These are phyloP conservation scores for Amblyraja radiata DNA, from an alignment of 2,797 vertebrate species.

Conservation along the genomic window DNA sequence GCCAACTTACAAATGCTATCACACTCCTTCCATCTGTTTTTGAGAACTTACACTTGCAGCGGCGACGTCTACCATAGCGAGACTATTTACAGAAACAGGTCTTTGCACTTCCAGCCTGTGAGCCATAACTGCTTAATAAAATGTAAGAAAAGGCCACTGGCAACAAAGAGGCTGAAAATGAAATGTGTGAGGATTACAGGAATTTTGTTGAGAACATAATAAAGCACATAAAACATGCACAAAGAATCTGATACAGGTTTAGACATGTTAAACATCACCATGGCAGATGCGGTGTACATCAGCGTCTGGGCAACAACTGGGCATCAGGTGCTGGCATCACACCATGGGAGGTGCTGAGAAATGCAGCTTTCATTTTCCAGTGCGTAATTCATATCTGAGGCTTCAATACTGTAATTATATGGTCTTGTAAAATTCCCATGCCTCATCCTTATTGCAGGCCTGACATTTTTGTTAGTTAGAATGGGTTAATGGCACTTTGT, in stretches of 20 bases:
- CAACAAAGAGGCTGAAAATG: neutral
- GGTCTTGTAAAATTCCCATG: neutral
- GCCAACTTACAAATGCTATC: neutral
- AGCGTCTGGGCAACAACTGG: neutral
- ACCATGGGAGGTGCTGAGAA: neutral
- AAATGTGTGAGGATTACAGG: neutral
- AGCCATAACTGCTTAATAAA: neutral
- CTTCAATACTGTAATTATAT: neutral
- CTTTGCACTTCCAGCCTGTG: neutral
- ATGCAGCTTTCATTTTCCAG: neutral
- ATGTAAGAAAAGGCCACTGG: neutral
- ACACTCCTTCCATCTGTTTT: neutral
- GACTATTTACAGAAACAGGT: neutral
- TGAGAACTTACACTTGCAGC: neutral
- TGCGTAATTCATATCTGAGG: neutral
- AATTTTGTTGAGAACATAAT: slow-evolving; percentile 3
- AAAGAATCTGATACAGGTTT: neutral
- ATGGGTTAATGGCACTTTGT: too few species aligned
- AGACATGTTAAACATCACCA: neutral
- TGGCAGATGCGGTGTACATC: neutral
- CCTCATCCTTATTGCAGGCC: neutral
- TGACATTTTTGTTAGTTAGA: neutral
- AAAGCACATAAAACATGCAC: neutral
- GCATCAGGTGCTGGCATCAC: neutral
- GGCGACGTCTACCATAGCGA: neutral